Evolutionary conservation across 2,888 invertebrate species (phyloP).

Genomic region (Hemistola chrysoprasaria): DNA sequence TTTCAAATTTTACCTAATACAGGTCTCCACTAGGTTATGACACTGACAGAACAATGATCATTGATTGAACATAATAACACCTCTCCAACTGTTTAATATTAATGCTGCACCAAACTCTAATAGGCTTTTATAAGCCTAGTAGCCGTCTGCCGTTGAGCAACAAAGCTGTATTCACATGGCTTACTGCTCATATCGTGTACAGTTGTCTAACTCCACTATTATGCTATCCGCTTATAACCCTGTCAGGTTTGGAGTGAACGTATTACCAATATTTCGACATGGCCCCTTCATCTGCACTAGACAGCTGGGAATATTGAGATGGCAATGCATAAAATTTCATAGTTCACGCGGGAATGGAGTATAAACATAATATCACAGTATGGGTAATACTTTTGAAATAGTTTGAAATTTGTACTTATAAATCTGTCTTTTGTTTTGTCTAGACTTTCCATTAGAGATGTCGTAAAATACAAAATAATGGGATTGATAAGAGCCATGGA

Average conservation of each 20-base stretch:
- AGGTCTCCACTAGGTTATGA: too few relatives aligned
- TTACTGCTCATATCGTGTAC: slow-evolving; percentile 3
- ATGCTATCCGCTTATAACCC: slow-evolving; percentile 37
- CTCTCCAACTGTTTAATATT: too few relatives aligned
- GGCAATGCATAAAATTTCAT: slow-evolving; percentile 53
- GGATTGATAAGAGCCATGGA: too few relatives aligned
- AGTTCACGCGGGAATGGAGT: slow-evolving; percentile 25
- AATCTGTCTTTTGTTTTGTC: not conserved
- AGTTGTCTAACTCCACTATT: slow-evolving; percentile 23
- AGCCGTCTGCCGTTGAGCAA: too few relatives aligned
- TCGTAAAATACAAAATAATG: too few relatives aligned
- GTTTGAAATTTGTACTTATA: too few relatives aligned
- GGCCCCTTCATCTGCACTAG: slow-evolving; percentile 35
- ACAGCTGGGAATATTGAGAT: slow-evolving; percentile 40
- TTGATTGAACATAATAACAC: too few relatives aligned
- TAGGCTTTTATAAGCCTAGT: too few relatives aligned
- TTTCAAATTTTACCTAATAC: too few relatives aligned
- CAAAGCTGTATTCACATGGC: too few relatives aligned
- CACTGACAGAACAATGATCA: too few relatives aligned
- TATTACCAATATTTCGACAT: slow-evolving; percentile 38
- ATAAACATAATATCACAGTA: slow-evolving; percentile 3
- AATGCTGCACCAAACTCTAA: too few relatives aligned
- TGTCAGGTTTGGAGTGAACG: slow-evolving; percentile 33
- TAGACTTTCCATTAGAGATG: not conserved
- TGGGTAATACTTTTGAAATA: not conserved